These are phyloP conservation scores for Synanthedon tipuliformis DNA, from an alignment of 2,888 invertebrate species.

Conservation along the genomic window DNA sequence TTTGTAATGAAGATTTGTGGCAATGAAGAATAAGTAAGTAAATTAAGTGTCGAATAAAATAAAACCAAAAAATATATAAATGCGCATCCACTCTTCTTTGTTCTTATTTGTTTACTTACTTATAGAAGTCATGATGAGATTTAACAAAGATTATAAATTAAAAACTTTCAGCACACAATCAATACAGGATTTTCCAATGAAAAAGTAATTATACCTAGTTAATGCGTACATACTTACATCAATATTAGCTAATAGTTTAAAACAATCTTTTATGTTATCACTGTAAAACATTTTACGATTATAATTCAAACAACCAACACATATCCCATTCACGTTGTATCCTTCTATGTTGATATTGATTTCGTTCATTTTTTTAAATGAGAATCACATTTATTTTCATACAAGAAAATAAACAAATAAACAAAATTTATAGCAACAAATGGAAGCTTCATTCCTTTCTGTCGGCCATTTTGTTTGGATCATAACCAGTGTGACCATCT, in stretches of 20 bases:
- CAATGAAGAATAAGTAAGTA: neutral
- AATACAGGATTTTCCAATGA: too few species aligned
- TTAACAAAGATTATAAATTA: neutral
- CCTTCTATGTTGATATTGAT: slow-evolving; percentile 63
- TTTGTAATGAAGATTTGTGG: too few species aligned
- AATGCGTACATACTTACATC: slow-evolving; percentile 35
- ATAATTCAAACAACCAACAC: slow-evolving; percentile 57
- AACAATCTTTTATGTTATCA: slow-evolving; percentile 39
- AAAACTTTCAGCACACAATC: too few species aligned
- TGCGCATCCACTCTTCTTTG: neutral
- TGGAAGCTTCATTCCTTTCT: slow-evolving; percentile 56
- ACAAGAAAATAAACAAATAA: slow-evolving; percentile 7
- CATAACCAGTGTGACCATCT: too few species aligned
- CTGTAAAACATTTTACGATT: slow-evolving; percentile 50
- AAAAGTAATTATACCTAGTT: too few species aligned
- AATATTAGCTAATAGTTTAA: slow-evolving; percentile 42
- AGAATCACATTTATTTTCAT: slow-evolving; percentile 1
- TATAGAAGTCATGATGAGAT: neutral
- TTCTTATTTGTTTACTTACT: neutral
- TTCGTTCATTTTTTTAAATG: slow-evolving; percentile 40
- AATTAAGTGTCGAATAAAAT: neutral
- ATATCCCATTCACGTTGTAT: slow-evolving; percentile 60
- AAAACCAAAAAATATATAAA: neutral
- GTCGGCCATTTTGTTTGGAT: slow-evolving; percentile 44
- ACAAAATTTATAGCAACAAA: slow-evolving; percentile 25